These are phyloP conservation scores for Vidua chalybeata DNA, from an alignment of 2,113 vertebrate species.

Conservation along the genomic window DNA sequence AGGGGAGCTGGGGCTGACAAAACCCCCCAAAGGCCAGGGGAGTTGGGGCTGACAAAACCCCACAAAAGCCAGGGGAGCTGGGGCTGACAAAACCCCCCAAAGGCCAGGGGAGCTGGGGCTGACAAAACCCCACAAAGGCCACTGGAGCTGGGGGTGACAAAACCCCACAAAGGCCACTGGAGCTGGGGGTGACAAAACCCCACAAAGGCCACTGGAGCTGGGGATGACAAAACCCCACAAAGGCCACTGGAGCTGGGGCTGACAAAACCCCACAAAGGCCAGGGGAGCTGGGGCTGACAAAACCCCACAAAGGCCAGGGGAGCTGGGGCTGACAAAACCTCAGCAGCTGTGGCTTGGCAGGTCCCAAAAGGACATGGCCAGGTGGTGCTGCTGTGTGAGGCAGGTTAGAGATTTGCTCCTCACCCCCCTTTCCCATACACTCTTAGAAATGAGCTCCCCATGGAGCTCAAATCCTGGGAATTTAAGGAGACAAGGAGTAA, in stretches of 20 bases:
- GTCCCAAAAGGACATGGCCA: accelerated
- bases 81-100: not conserved
- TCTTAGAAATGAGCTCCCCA: not conserved
- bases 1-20: not conserved
- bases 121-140: no score
- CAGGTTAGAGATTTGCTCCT: not conserved
- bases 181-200: not conserved
- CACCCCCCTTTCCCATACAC: not conserved
- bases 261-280: no score
- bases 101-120: not conserved
- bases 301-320: not conserved
- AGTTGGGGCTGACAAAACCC: not conserved
- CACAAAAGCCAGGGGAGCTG: not conserved
- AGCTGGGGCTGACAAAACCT: not conserved
- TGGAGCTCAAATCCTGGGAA: not conserved
- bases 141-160: not conserved
- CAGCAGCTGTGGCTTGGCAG: not conserved
- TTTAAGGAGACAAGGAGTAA: not conserved
- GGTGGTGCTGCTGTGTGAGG: not conserved
- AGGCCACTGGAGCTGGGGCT: not conserved
- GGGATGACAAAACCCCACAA: no score
- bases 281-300: not conserved
- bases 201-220: not conserved
- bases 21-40: accelerated
- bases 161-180: not conserved